Percentiles rank a stretch among this genome's conserved stretches.
These are phyloP conservation scores for Zapus hudsonius DNA, from an alignment of 2,113 vertebrate species.

Conservation along the genomic window DNA sequence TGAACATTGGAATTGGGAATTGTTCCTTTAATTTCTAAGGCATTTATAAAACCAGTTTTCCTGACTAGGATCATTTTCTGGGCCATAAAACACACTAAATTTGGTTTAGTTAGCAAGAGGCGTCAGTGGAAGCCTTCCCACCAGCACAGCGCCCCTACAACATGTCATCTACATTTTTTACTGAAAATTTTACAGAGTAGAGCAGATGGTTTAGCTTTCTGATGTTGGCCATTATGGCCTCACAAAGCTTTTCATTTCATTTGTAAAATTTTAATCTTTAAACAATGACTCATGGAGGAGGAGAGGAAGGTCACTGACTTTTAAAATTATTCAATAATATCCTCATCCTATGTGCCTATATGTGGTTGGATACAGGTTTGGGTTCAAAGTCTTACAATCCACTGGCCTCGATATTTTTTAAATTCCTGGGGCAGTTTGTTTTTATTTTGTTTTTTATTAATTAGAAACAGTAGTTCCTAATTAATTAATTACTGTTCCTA, in stretches of 20 bases:
- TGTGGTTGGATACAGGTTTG: not conserved
- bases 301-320: not conserved
- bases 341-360: not conserved
- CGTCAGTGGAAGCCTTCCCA: conserved; percentile 39
- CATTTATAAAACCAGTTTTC: conserved; percentile 52
- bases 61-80: conserved; percentile 67
- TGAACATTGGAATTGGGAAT: conserved; percentile 59
- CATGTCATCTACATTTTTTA: conserved; percentile 33
- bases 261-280: conserved; percentile 66
- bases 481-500: too few species aligned
- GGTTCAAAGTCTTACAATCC: not conserved
- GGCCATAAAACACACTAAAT: conserved; percentile 69
- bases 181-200: conserved; percentile 52
- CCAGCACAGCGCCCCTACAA: conserved; percentile 33
- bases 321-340: not conserved
- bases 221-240: not conserved
- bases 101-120: conserved; percentile 45
- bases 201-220: conserved; percentile 59
- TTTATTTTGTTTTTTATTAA: too few species aligned
- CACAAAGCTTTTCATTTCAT: conserved; percentile 55
- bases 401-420: not conserved
- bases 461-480: too few species aligned
- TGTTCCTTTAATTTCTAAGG: conserved; percentile 65
- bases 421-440: too few species aligned
- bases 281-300: not conserved